Percentiles rank a stretch among this genome's conserved stretches.
phyloP scores from a whole-genome alignment of 1,140 invertebrate species.

The Leguminivora glycinivorella region DNA sequence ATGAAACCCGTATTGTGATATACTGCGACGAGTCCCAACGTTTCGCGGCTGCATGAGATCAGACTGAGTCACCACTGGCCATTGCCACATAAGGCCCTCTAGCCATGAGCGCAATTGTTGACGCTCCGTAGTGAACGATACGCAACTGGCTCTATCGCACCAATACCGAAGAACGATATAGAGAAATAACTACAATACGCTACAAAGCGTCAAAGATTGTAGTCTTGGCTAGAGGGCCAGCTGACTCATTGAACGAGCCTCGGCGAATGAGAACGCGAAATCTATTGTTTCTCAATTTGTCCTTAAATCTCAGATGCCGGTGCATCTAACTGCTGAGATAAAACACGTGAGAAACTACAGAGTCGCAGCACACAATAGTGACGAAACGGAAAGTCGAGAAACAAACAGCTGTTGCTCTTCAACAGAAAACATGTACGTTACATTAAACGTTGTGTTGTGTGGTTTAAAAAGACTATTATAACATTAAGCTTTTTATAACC shows the following conservation, averaged over 20 bases:
- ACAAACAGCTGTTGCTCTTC: constrained; percentile 24
- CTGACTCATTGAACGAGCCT: constrained; percentile 51
- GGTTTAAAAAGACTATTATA: too few species aligned
- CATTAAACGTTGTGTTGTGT: too few species aligned
- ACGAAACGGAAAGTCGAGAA: constrained; percentile 20
- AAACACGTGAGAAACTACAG: constrained; percentile 23
- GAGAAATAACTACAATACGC: too few species aligned
- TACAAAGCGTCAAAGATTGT: too few species aligned
- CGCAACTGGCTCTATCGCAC: too few species aligned
- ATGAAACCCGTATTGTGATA: not conserved
- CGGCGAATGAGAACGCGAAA: constrained; percentile 64
- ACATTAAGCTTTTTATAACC: not conserved
- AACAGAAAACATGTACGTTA: not conserved
- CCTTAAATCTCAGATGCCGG: constrained; percentile 47
- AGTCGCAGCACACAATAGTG: constrained; percentile 16
- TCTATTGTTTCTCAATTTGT: constrained; percentile 65
- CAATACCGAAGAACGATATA: too few species aligned
- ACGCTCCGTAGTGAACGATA: too few species aligned
- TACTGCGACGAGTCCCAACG: constrained; percentile 33
- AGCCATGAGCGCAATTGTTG: too few species aligned
- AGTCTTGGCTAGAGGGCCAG: too few species aligned
- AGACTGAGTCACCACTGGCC: constrained; percentile 64
- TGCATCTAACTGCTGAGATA: constrained; percentile 20
- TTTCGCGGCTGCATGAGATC: constrained; percentile 58
- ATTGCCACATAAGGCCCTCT: constrained; percentile 58